Evolutionary conservation across 1,140 invertebrate genomes (phyloP).

Genomic region (Archivesica marissinica): DNA sequence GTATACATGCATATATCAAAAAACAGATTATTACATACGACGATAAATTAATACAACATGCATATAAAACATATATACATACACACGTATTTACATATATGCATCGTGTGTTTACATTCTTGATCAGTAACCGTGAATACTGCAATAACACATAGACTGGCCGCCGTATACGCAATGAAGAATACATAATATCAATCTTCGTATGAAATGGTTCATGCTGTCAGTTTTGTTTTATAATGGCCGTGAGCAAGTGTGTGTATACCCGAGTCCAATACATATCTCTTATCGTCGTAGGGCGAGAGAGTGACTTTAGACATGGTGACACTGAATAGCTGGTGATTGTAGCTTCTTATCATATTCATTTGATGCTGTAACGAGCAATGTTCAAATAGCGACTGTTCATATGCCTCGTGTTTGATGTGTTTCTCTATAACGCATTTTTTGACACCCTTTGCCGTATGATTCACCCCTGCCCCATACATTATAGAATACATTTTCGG

Average conservation of each 20-base stretch:
- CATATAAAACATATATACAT: no score
- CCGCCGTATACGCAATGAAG: no score
- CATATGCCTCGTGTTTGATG: conserved; percentile 66
- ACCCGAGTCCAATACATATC: conserved; percentile 39
- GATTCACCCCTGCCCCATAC: not conserved
- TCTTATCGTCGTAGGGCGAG: conserved; percentile 1
- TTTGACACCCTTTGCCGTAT: conserved; percentile 66
- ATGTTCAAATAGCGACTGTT: conserved; percentile 65
- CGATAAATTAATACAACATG: no score
- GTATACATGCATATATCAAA: no score
- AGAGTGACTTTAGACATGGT: conserved; percentile 49
- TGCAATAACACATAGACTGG: no score
- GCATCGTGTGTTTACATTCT: no score
- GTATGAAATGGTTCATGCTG: not conserved
- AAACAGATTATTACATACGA: no score
- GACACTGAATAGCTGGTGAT: conserved; percentile 53
- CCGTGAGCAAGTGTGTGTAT: conserved; percentile 58
- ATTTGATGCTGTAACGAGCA: conserved; percentile 48
- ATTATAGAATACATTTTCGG: conserved; percentile 57
- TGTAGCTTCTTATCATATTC: conserved; percentile 65
- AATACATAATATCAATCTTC: no score
- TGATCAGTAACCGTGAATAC: no score
- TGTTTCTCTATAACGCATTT: conserved; percentile 64
- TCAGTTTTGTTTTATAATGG: conserved; percentile 39
- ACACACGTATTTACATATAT: no score